phyloP scores from a whole-genome alignment of 2,113 vertebrate species.

The Cavia porcellus region DNA sequence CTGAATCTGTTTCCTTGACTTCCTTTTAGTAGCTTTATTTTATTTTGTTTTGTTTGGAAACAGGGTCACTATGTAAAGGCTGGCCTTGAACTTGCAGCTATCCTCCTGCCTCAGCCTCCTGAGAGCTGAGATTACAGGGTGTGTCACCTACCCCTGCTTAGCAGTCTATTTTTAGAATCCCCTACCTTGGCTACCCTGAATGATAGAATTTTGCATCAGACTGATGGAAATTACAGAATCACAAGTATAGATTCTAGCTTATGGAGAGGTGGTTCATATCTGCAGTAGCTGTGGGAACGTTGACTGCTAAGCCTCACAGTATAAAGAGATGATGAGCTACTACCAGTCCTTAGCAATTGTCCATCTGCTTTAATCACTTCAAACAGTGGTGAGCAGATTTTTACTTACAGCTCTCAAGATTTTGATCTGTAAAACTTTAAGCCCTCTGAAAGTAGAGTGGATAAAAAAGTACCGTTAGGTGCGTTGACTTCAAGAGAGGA shows the following conservation, averaged over 20 bases:
- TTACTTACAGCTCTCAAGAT: background rate
- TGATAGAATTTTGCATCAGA: background rate
- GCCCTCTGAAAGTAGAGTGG: background rate
- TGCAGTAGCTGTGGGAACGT: background rate
- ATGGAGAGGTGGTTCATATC: background rate
- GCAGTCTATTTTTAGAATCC: background rate
- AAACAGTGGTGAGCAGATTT: background rate
- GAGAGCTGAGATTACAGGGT: background rate
- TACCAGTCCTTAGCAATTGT: background rate
- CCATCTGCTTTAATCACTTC: background rate
- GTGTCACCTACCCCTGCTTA: background rate
- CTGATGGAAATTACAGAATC: background rate
- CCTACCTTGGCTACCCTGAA: background rate
- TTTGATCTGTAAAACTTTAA: background rate
- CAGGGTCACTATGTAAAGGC: background rate
- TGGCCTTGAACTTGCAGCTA: background rate
- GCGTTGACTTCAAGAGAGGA: background rate
- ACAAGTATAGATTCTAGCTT: background rate
- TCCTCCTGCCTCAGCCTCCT: background rate
- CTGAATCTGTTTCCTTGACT: background rate
- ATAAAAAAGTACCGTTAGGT: background rate
- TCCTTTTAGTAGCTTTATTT: background rate
- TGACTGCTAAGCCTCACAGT: background rate
- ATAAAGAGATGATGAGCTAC: background rate
- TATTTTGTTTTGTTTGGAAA: background rate